phyloP scores from a whole-genome alignment of 2,113 vertebrate species.

The Craseonycteris thonglongyai region DNA sequence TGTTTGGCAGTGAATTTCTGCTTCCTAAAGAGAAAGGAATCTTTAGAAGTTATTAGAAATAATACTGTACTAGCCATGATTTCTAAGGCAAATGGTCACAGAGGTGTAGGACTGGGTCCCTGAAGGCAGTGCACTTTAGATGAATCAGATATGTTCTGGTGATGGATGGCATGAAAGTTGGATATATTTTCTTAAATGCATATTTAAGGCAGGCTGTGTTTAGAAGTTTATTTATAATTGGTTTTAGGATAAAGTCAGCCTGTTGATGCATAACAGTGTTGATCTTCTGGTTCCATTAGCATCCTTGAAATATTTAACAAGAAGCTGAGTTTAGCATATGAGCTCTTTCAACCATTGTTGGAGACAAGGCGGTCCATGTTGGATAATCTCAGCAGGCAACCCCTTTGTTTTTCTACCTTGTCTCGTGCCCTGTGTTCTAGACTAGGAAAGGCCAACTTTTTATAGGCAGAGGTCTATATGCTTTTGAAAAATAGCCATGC shows the following conservation, averaged over 20 bases:
- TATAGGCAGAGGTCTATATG: neutral
- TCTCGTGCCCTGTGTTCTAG: slow-evolving; percentile 5
- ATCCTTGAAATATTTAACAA: slow-evolving; percentile 61
- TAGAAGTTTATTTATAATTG: slow-evolving; percentile 56
- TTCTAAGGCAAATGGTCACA: slow-evolving; percentile 42
- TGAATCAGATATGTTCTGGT: neutral
- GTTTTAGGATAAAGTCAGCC: slow-evolving; percentile 68
- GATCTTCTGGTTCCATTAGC: slow-evolving; percentile 60
- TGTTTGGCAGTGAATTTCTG: slow-evolving; percentile 73
- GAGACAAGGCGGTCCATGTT: neutral
- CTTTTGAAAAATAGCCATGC: slow-evolving; percentile 57
- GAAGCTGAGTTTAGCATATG: slow-evolving; percentile 38
- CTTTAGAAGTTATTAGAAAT: slow-evolving; percentile 69
- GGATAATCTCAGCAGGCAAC: neutral
- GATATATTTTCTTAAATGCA: slow-evolving; percentile 31
- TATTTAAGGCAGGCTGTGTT: slow-evolving; percentile 56
- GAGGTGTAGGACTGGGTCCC: neutral
- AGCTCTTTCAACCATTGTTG: neutral
- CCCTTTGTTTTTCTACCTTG: neutral
- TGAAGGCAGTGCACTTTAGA: neutral
- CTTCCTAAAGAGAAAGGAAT: slow-evolving; percentile 74
- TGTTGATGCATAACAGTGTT: slow-evolving; percentile 54
- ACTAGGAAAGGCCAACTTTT: slow-evolving; percentile 31
- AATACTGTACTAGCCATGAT: slow-evolving; percentile 43
- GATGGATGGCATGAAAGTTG: slow-evolving; percentile 11